A percentile compares a stretch with the other conserved stretches of the same genome.
Conservation (phyloP, 2,888 invertebrate species). For the Mesorhabditis belari region DNA sequence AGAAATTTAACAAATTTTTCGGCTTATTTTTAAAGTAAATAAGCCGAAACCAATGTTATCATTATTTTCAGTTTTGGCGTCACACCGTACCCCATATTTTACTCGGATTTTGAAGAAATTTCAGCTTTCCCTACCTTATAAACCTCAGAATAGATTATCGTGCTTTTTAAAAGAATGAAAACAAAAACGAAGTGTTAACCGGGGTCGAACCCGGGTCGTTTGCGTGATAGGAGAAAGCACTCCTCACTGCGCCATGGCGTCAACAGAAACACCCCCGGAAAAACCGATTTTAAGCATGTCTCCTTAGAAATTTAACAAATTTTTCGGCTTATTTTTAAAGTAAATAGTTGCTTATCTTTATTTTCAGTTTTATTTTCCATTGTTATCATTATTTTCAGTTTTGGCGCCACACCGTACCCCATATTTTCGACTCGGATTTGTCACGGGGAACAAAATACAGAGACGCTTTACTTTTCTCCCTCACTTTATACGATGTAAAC, state of each 20-base stretch:
- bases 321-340: not conserved
- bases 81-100: constrained; percentile 43
- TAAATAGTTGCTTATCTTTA: not conserved
- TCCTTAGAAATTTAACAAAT: not conserved
- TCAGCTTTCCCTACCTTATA: not conserved
- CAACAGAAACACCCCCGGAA: too few relatives aligned
- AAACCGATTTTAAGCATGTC: too few relatives aligned
- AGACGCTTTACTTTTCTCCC: constrained; percentile 47
- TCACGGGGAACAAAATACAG: constrained; percentile 47
- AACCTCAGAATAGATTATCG: too few relatives aligned
- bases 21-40: not conserved
- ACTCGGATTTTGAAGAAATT: constrained; percentile 41
- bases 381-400: constrained; percentile 6
- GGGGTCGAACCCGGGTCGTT: too few relatives aligned
- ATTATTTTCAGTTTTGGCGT: constrained; percentile 22
- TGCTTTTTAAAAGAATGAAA: too few relatives aligned
- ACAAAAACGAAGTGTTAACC: too few relatives aligned
- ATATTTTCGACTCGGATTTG: constrained; percentile 50
- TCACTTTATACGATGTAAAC: constrained; percentile 52
- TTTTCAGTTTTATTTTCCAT: constrained; percentile 2
- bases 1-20: too few relatives aligned
- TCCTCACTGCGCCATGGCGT: too few relatives aligned
- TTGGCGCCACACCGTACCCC: constrained; percentile 41
- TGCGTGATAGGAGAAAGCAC: too few relatives aligned
- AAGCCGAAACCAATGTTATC: constrained; percentile 1